Conservation (phyloP, 92 coral and sea anemone genomes). For the Umimayanthus chanpuru region DNA sequence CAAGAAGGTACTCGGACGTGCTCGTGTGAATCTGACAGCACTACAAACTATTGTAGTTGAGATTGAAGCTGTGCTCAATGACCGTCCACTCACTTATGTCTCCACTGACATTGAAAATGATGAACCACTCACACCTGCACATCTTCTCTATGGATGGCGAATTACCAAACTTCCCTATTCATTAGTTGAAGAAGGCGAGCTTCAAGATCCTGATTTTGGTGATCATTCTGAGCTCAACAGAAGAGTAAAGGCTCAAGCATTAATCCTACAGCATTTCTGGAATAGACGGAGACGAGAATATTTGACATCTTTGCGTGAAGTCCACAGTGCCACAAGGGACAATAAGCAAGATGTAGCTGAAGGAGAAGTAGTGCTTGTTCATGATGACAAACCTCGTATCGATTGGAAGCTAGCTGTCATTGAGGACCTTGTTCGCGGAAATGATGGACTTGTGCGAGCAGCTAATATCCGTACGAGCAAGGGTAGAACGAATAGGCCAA, state of each 20-base stretch:
- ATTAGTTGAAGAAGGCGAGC: slow-evolving; percentile 27
- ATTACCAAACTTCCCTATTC: slow-evolving; percentile 43
- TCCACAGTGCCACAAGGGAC: slow-evolving; percentile 52
- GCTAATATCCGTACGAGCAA: too few relatives aligned
- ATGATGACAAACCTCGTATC: slow-evolving; percentile 13
- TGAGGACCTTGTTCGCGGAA: slow-evolving; percentile 33
- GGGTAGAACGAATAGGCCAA: too few relatives aligned
- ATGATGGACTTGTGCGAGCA: too few relatives aligned
- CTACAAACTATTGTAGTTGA: slow-evolving; percentile 57
- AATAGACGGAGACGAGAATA: slow-evolving; percentile 63
- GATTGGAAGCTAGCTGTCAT: slow-evolving; percentile 45
- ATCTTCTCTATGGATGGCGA: slow-evolving; percentile 51
- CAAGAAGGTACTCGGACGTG: slow-evolving; percentile 53
- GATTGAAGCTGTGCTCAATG: slow-evolving; percentile 53
- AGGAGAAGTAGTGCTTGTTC: slow-evolving; percentile 36
- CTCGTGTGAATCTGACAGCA: slow-evolving; percentile 28
- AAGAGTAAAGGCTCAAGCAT: slow-evolving; percentile 4
- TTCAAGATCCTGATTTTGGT: slow-evolving; percentile 68
- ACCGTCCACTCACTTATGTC: slow-evolving; percentile 53
- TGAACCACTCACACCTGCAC: slow-evolving; percentile 62
- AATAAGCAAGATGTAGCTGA: background rate
- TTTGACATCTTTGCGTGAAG: slow-evolving; percentile 56
- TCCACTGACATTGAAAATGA: slow-evolving; percentile 58
- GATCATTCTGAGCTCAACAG: slow-evolving; percentile 10
- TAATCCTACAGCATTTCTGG: slow-evolving; percentile 40